Base-by-base conservation (phyloP, 1,140 invertebrate genomes). In the Pseudobourletiella spinata region DNA sequence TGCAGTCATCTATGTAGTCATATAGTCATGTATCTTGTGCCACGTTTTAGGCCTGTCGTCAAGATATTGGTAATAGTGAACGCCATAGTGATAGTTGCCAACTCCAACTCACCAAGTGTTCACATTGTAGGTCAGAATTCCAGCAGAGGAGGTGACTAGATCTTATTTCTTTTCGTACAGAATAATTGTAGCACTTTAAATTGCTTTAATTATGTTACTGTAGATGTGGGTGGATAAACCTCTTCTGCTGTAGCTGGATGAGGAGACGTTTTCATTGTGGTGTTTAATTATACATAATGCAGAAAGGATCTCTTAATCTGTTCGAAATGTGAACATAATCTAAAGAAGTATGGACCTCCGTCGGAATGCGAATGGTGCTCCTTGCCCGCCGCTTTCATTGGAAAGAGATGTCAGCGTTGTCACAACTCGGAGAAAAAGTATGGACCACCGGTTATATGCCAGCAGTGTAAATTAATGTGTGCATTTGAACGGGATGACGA, bases 401-500 rank as follows among this genome's bases (percentile, higher is more conserved):
- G 90, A n/a, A 85, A 85, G 71, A 89, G 88, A 76, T 91, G 89
- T 74, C 91, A 95, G 72, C 79, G 93, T 68, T 96, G 92, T 78
- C 86, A 90, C 35, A 94, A 95, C 78, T 95, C 90, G 22, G 92
- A 96, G 76, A 88, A 90, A 69, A 91, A 91, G 75, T 97, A 94
- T 79, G 94, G 94, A 22, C 84, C 88, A 15, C 93, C 94, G 0
- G 84, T 92, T 22, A 89, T 88, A 25, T 98, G 94, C 75, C 92
- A 97, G 73, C 92, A 96, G 75, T 98, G 94, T 78, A 96, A 96
- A 77, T 91, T 95, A 75, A 89, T 91, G 75, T 96, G 92, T 80
- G 94, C 94, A 60, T 98, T 97, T 79, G 91, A 96, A 78, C 82
- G 91, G 71, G n/a, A n/a, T n/a, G 92, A 94, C 72, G 90, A 89